Conservation (phyloP, 2,888 invertebrate genomes). For the Apodemia duryi region DNA sequence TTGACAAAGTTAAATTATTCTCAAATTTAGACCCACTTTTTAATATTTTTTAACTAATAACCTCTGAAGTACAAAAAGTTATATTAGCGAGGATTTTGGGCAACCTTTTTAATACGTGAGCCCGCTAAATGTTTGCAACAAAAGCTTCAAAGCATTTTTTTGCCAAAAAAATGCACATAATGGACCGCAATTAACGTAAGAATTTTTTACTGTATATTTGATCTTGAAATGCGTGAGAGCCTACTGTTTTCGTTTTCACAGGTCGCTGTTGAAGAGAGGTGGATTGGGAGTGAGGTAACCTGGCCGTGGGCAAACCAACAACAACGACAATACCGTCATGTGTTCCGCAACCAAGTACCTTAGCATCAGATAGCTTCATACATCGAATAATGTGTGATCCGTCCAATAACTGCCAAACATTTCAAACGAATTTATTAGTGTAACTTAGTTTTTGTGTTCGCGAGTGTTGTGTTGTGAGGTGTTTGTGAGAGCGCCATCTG, state of each 20-base stretch:
- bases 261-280: slow-evolving; percentile 73
- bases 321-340: slow-evolving; percentile 46
- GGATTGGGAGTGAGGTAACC: slow-evolving; percentile 73
- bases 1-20: too few species aligned
- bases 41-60: too few species aligned
- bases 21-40: too few species aligned
- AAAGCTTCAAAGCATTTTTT: background rate
- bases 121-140: background rate
- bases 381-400: slow-evolving; percentile 74
- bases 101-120: too few species aligned
- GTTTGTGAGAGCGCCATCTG: slow-evolving; percentile 53
- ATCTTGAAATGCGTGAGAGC: slow-evolving; percentile 69
- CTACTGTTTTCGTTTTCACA: slow-evolving; percentile 61
- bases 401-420: slow-evolving; percentile 75
- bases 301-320: slow-evolving; percentile 44
- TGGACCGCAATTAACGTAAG: background rate
- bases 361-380: slow-evolving; percentile 48
- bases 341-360: slow-evolving; percentile 66
- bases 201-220: background rate
- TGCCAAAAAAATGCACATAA: too few species aligned
- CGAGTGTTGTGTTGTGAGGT: slow-evolving; percentile 48
- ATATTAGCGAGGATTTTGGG: too few species aligned
- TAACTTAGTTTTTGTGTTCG: slow-evolving; percentile 49
- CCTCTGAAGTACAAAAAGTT: too few species aligned
- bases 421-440: slow-evolving; percentile 73